Base-by-base conservation (phyloP, 2,888 invertebrate species). In the Seira musarum region DNA sequence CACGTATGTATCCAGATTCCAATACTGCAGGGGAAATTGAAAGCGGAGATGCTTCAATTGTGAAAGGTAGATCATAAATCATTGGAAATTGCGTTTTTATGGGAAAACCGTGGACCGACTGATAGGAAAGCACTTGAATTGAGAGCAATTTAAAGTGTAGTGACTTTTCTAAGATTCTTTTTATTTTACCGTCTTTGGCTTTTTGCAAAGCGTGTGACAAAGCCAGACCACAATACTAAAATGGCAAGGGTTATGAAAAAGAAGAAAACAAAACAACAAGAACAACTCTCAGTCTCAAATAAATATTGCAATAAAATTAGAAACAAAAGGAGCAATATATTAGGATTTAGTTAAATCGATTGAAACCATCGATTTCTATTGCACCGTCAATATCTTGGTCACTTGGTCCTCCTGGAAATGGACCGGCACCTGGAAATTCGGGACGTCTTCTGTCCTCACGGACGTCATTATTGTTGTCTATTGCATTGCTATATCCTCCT, bases 221-320 rank as follows among this genome's bases (percentile, higher is more conserved):
- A 13, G 40, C 49, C 49, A 49, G 13, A 49, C 49, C 49, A n/a
- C 49, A 49, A n/a, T 49, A 8, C 49, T 30, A 49, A 8, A 49
- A 49, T 49, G 30, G 30, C 30, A 8, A 30, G 8, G 30, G 30
- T 30, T 30, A 30, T 8, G 49, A 8, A n/a, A 49, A n/a, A 49
- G 49, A 8, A 49, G 49, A 13, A 49, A 49, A 49, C 3, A 49
- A 5, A 49, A 49, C 17, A 49, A 49, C 49, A 49, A 49, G 17
- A 49, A 49, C 13, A 49, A 49, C 46, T 53, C n/a, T 79, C 79
- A 79, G 79, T 79, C 79, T 79, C 68, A 79, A 78, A 79, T 79
- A 79, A 79, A 79, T 79, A 79, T 65, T 63, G 69, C 49, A 40
- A 24, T 68, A 68, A 22, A 22, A 61, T 13, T 63, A 46, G 21